A percentile compares a stretch with the other conserved stretches of the same genome.
phyloP scores from a whole-genome alignment of 2,797 vertebrate species.

The Fratercula arctica region DNA sequence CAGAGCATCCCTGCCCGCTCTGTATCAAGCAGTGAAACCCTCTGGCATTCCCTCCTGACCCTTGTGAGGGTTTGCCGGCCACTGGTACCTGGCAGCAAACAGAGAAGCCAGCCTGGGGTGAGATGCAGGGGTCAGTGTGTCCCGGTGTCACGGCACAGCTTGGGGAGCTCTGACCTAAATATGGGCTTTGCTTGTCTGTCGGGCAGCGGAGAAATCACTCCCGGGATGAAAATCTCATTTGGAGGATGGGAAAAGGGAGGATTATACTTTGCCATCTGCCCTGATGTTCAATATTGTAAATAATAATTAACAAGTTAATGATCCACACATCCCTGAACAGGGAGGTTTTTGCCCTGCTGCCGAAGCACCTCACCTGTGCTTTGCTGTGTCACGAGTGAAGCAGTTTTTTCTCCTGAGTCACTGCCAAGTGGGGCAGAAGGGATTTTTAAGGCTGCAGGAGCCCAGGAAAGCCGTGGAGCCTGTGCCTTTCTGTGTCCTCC shows the following conservation, averaged over 20 bases:
- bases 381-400: rapidly evolving
- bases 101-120: background rate
- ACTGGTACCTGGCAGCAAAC: rapidly evolving
- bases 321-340: background rate
- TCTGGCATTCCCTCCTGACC: background rate
- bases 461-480: background rate
- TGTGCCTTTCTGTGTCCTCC: rapidly evolving
- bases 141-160: rapidly evolving
- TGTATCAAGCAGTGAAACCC: background rate
- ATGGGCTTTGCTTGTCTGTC: background rate
- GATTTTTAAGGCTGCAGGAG: background rate
- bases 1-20: background rate
- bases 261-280: constrained; percentile 6
- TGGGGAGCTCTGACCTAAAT: background rate
- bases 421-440: constrained; percentile 6
- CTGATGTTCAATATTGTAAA: background rate
- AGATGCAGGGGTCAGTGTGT: background rate
- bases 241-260: background rate
- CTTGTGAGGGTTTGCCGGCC: background rate
- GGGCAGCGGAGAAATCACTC: background rate
- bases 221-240: background rate
- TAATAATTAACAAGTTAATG: background rate
- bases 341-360: background rate
- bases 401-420: background rate
- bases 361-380: background rate